Conservation (phyloP, 2,797 vertebrate species). For the Hephaestus fuliginosus region DNA sequence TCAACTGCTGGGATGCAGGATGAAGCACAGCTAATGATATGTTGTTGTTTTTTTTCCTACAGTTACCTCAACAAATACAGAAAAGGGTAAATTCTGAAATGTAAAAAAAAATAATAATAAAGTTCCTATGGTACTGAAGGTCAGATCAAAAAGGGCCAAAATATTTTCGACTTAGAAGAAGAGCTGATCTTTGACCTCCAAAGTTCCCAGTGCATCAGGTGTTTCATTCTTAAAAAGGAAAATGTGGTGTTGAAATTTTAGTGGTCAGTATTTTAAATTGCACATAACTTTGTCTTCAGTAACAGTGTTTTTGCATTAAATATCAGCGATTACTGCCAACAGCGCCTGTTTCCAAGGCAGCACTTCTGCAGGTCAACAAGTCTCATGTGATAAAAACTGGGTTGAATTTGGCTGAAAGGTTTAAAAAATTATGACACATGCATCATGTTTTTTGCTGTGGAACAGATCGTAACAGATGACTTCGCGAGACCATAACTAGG, state of each 20-base stretch:
- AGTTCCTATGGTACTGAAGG: not conserved
- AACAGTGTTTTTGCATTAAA: slow-evolving; percentile 1
- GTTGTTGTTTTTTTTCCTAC: not conserved
- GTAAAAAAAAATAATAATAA: not conserved
- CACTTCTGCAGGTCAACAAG: not conserved
- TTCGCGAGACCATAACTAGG: not conserved
- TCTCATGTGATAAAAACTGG: not conserved
- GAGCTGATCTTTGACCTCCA: slow-evolving; percentile 12
- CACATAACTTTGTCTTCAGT: not conserved
- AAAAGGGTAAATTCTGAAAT: not conserved
- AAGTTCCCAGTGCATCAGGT: not conserved
- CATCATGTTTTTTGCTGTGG: no score
- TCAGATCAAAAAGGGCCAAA: not conserved
- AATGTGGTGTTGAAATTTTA: not conserved
- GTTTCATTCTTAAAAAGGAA: not conserved
- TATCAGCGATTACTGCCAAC: not conserved
- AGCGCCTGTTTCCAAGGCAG: not conserved
- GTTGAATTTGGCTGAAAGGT: not conserved
- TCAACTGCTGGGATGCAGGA: not conserved
- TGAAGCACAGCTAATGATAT: not conserved
- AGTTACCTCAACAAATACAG: not conserved
- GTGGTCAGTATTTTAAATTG: not conserved
- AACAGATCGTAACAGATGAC: not conserved
- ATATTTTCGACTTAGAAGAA: not conserved
- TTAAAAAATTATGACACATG: no score